These are phyloP conservation scores for Heliconius hewitsoni DNA, from an alignment of 1,140 invertebrate species.

Conservation along the genomic window DNA sequence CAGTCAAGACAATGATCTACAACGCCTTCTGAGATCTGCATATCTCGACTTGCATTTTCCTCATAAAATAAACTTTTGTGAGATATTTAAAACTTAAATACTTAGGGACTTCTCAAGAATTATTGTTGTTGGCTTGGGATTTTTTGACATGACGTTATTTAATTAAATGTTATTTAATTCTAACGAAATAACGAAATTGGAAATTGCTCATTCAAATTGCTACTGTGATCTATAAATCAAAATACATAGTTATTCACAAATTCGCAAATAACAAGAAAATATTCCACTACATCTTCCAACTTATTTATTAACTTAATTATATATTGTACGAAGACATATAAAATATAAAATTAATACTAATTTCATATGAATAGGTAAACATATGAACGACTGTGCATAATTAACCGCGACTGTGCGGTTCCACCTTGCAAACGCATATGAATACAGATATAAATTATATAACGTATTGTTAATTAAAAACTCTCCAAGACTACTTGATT, in stretches of 20 bases:
- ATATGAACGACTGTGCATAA: constrained; percentile 39
- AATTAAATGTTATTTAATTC: background rate
- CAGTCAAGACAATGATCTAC: constrained; percentile 63
- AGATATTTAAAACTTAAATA: background rate
- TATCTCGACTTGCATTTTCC: constrained; percentile 34
- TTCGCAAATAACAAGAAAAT: background rate
- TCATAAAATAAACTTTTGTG: constrained; percentile 8
- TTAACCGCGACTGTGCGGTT: constrained; percentile 30
- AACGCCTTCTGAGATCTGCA: constrained; percentile 47
- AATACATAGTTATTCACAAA: background rate
- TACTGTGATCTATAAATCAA: background rate
- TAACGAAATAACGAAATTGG: too few relatives aligned
- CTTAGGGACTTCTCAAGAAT: background rate
- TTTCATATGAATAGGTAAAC: constrained; percentile 38
- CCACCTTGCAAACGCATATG: constrained; percentile 46
- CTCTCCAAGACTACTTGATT: constrained; percentile 41
- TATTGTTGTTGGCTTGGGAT: background rate
- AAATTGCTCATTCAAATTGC: background rate
- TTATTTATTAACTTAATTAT: constrained; percentile 11
- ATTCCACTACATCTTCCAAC: background rate
- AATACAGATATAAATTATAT: constrained; percentile 41
- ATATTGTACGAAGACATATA: constrained; percentile 31
- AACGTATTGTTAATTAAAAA: constrained; percentile 46
- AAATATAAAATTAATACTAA: constrained; percentile 30
- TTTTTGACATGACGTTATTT: background rate